Base-by-base conservation (phyloP, 1,140 invertebrate species). In the Acromyrmex echinatior region DNA sequence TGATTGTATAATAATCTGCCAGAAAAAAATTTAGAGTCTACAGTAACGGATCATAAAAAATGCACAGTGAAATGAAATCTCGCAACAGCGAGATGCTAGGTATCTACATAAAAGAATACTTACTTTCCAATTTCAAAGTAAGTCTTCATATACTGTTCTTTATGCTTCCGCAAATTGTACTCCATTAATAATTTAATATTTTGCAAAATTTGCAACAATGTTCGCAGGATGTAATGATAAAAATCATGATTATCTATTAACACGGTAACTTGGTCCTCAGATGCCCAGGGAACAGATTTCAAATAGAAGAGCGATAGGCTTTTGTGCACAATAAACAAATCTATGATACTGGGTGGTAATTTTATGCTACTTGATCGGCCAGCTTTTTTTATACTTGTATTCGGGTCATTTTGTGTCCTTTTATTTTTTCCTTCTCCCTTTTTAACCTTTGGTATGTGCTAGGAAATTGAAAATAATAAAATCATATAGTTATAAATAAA, bases 151-250 rank as follows among this genome's bases (percentile, higher is more conserved):
- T 92, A 70, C 2, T 86, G 66, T 0, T 89, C 78, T 18, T 90
- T 90, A 45, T 92, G 76, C 39, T 81, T 90, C 49, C 92, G 63
- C 14, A 88, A 87, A 76, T 94, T 91, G n/a, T 92, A 70, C 7
- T 87, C 80, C 84, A 93, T 95, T 12, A 93, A 81, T 1, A 56
- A 78, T 91, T 96, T 96, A 1, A 92, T 71, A 71, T 81, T 91
- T 39, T 95, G 92, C 56, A 96, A 86, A 28, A 95, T 85, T 84
- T 95, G 92, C 16, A 95, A 87, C 3, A 93, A 91, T 39, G 88
- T 94, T 91, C 95, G 93, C 35, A 96, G 87, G 35, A 96, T 91
- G 45, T 95, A 95, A 49, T 93, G 90, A 91, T 96, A 95, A 63
- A 96, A 94, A 9, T 96, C 94, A 0, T 86, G 73, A n/a, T 96